Evolutionary conservation across 2,113 vertebrate species (phyloP).

Genomic region (Callipepla squamata): DNA sequence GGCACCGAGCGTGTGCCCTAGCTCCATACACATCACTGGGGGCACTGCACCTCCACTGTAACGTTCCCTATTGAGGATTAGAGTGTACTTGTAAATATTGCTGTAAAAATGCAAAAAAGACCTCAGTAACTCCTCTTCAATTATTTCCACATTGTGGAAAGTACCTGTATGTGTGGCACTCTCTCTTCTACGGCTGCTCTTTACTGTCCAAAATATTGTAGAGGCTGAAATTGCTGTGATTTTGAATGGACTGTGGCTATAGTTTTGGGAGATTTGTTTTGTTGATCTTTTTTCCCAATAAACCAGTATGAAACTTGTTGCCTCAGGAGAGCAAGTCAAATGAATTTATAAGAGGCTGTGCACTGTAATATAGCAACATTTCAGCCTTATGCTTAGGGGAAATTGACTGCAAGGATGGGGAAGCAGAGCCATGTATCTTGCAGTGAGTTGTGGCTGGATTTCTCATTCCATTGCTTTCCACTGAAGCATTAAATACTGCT

Average conservation of each 20-base stretch:
- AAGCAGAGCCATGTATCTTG: slow-evolving; percentile 5
- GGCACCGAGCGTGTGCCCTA: background rate
- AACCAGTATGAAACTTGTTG: background rate
- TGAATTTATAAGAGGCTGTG: background rate
- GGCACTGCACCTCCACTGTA: background rate
- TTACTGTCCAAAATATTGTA: background rate
- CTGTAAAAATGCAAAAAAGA: background rate
- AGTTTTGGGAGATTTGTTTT: background rate
- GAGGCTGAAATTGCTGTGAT: background rate
- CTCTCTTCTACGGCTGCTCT: background rate
- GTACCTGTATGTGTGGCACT: background rate
- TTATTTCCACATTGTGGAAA: background rate
- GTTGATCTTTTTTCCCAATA: background rate
- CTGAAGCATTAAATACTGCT: slow-evolving; percentile 10
- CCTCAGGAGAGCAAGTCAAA: background rate
- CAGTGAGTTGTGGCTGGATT: slow-evolving; percentile 4
- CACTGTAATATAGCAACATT: background rate
- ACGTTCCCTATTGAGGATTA: fast-evolving
- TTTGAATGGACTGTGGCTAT: background rate
- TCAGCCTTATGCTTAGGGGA: slow-evolving; percentile 26
- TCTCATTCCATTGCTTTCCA: slow-evolving; percentile 19
- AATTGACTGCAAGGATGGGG: slow-evolving; percentile 36
- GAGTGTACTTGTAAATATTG: background rate
- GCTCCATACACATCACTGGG: background rate
- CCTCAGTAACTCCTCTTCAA: background rate